Evolutionary conservation across 2,797 vertebrate genomes (phyloP).

Genomic region (Mus minutoides): DNA sequence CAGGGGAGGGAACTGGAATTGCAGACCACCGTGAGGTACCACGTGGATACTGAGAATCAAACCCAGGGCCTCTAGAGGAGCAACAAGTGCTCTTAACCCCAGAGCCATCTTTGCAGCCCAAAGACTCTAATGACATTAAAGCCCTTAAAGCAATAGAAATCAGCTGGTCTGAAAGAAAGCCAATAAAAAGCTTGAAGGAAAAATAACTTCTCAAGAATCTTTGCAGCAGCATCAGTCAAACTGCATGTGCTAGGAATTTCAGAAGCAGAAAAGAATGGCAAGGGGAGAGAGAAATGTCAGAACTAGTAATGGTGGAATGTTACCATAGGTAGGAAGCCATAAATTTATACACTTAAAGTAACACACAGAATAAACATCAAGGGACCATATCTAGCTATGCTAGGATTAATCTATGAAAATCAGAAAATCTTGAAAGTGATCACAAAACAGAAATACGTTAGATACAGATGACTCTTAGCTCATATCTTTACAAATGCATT

Average conservation of each 20-base stretch:
- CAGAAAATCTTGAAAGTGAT: constrained; percentile 11
- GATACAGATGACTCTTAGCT: not conserved
- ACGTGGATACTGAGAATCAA: not conserved
- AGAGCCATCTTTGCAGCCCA: not conserved
- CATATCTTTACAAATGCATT: not conserved
- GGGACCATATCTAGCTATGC: not conserved
- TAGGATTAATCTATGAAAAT: constrained; percentile 8
- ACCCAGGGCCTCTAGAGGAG: not conserved
- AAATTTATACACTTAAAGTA: not conserved
- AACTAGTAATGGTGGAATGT: not conserved
- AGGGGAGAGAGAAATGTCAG: not conserved
- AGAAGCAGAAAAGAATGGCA: not conserved
- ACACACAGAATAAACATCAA: not conserved
- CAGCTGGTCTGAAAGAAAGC: not conserved
- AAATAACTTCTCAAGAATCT: not conserved
- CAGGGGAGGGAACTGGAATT: not conserved
- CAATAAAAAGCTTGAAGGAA: not conserved
- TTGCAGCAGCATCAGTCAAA: not conserved
- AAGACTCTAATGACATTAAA: not conserved
- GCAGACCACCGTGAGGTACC: not conserved
- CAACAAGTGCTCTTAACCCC: not conserved
- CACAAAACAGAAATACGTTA: not conserved
- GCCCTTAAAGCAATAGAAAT: constrained; percentile 30
- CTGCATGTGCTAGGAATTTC: not conserved
- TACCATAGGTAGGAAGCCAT: not conserved